Percentiles rank a stretch among this genome's conserved stretches.
Conservation (phyloP, 2,113 vertebrate genomes). For the Mesoclemmys tuberculata region DNA sequence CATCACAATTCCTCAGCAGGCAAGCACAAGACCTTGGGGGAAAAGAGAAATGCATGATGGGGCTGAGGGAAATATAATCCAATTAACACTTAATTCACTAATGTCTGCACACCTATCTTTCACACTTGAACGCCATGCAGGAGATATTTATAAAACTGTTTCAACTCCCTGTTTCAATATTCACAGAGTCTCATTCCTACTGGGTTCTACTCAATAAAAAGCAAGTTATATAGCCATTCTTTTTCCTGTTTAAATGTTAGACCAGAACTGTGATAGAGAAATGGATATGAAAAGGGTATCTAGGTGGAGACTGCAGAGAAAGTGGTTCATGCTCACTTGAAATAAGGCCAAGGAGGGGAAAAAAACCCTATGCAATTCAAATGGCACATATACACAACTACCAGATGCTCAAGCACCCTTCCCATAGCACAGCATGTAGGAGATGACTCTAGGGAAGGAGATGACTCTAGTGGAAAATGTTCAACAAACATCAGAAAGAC, state of each 20-base stretch:
- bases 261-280: accelerated
- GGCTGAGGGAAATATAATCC: conserved; percentile 17
- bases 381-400: background rate
- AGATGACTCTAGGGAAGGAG: background rate
- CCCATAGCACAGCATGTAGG: background rate
- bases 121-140: background rate
- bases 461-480: no score
- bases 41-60: background rate
- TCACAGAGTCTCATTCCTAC: background rate
- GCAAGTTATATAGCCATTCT: background rate
- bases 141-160: conserved; percentile 6
- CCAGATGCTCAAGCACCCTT: background rate
- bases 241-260: background rate
- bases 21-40: conserved; percentile 16
- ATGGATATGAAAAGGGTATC: background rate
- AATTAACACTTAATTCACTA: conserved; percentile 58
- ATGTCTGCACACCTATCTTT: background rate
- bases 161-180: conserved; percentile 1
- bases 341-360: background rate
- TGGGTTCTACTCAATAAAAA: background rate
- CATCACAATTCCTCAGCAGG: conserved; percentile 21
- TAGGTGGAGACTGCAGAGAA: background rate
- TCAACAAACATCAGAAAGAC: background rate
- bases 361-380: background rate
- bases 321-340: background rate